Evolutionary conservation across 2,113 vertebrate genomes (phyloP), one percentile per base, ranked within the genome.

Genomic region (Dascyllus trimaculatus): DNA sequence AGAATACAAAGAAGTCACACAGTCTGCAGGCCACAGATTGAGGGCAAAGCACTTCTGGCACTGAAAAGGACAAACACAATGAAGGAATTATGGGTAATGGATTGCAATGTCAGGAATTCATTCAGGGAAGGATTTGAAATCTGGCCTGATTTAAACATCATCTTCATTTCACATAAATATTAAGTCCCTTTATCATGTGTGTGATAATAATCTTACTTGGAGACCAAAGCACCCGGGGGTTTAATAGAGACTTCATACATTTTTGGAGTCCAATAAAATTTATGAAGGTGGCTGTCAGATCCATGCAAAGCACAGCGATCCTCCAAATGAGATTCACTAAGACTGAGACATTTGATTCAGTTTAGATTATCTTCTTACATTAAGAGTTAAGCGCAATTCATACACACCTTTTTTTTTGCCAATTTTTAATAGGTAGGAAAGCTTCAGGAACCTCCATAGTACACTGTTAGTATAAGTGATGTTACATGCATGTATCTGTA

Each of bases 11-110:
- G 22, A 4, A 57, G 35, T 71, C 65, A 64, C 56, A 57, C 26
- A 29, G 66, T 51, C 48, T 76, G 54, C 70, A 46, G 56, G 79
- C 57, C 26, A 35, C 53, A 63, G 45, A 82, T 75, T 78, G 58
- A 73, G 65, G 66, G 60, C 52, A 84, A 84, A 32, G 9, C 38
- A 72, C 57, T 56, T 56, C 11, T 32, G 49, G 29, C 21, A 81
- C 18, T 86, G 15, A 82, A 78, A 69, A 65, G 58, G 38, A 73
- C 25, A 46, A 64, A 85, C 21, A 83, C 76, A 85, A 64, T 74
- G 32, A 57, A 75, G 62, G 68, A 65, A 66, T 81, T 78, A 75
- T 75, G 57, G 67, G 45, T 69, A 85, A 85, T 49, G 22, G 71
- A 60, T 64, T 25, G 10, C 17, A 25, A 35, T 54, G 62, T 58